Conservation (phyloP, 2,797 vertebrate genomes). For the Lepilemur septentrionalis region DNA sequence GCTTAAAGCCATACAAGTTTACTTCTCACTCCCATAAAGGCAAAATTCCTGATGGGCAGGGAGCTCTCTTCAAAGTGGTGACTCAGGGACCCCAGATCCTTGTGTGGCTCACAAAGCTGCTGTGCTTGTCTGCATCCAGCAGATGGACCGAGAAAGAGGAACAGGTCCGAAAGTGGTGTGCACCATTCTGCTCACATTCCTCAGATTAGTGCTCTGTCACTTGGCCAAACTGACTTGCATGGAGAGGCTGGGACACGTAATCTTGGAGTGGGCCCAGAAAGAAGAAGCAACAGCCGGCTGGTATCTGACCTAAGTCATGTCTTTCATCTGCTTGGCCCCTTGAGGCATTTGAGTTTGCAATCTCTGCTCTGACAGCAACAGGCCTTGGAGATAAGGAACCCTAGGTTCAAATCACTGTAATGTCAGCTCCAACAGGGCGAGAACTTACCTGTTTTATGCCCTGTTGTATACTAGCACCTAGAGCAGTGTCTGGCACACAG, state of each 20-base stretch:
- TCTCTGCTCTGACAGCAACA: neutral
- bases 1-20: neutral
- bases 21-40: neutral
- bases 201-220: neutral
- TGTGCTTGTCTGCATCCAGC: neutral
- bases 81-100: neutral
- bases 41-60: neutral
- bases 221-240: neutral
- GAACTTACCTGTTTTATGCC: neutral
- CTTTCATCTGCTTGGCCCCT: neutral
- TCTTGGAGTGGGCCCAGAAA: neutral
- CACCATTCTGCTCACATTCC: neutral
- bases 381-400: neutral
- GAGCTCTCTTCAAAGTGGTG: neutral
- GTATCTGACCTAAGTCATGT: neutral
- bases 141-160: neutral
- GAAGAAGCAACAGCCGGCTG: neutral
- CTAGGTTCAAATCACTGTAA: neutral
- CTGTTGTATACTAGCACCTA: neutral
- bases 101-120: neutral
- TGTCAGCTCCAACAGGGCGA: neutral
- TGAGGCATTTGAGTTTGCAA: neutral
- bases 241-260: neutral
- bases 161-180: neutral
- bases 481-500: neutral